phyloP scores from a whole-genome alignment of 2,888 invertebrate species.

The Synergus umbraculus region DNA sequence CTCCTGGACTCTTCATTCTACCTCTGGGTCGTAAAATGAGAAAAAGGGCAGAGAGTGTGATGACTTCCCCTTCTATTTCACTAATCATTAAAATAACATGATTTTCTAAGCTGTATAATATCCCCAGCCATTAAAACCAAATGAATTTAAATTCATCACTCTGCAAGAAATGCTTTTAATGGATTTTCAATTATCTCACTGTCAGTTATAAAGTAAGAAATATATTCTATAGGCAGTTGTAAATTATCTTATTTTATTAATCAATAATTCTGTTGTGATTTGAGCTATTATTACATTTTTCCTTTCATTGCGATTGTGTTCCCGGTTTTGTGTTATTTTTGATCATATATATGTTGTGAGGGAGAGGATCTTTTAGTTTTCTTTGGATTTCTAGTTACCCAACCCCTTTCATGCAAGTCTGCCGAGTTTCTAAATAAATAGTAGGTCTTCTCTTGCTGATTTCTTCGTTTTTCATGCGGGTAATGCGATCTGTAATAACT shows the following conservation, averaged over 20 bases:
- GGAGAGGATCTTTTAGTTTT: background rate
- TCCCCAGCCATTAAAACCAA: background rate
- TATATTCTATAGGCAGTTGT: background rate
- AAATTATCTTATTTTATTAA: background rate
- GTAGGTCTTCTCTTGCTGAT: constrained; percentile 13
- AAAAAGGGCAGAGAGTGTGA: constrained; percentile 19
- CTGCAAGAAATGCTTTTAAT: background rate
- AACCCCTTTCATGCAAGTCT: constrained; percentile 28
- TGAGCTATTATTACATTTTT: background rate
- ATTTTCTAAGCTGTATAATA: constrained; percentile 1
- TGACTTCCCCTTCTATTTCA: constrained; percentile 21
- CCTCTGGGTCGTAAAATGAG: constrained; percentile 13
- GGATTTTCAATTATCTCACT: background rate
- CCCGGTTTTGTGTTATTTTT: background rate
- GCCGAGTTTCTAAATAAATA: constrained; percentile 7
- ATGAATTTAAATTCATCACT: background rate
- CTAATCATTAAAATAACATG: constrained; percentile 6
- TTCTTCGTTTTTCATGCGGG: background rate
- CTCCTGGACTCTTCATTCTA: constrained; percentile 24
- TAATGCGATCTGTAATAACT: constrained; percentile 19
- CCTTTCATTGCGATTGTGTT: background rate
- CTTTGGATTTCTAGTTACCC: background rate
- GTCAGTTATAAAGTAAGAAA: background rate
- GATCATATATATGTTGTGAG: background rate
- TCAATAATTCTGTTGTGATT: background rate